Percentiles rank a stretch among this genome's conserved stretches.
Conservation (phyloP, 2,113 vertebrate genomes). For the Sardina pilchardus region DNA sequence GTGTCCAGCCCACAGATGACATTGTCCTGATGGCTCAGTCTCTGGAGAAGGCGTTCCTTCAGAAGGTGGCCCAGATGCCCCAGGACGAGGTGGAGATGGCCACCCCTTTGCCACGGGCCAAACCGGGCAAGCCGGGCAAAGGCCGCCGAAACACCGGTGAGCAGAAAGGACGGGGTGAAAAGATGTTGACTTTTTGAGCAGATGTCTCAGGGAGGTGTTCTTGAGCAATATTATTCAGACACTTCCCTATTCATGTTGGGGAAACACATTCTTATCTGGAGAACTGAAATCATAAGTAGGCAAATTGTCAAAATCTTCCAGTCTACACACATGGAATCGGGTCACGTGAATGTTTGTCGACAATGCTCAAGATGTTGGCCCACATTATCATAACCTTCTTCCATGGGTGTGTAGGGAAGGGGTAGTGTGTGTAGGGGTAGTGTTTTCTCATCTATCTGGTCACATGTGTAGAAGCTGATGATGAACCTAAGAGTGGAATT, state of each 20-base stretch:
- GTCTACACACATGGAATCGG: too few species aligned
- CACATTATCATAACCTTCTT: too few species aligned
- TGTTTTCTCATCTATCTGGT: background rate
- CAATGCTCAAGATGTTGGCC: too few species aligned
- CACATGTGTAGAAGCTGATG: background rate
- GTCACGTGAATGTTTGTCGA: too few species aligned
- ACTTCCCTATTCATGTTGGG: too few species aligned
- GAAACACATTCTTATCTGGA: too few species aligned
- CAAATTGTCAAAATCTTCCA: too few species aligned
- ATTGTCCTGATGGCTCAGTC: conserved; percentile 95
- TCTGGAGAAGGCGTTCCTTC: conserved; percentile 89
- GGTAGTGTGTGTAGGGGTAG: background rate
- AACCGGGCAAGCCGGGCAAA: conserved; percentile 78
- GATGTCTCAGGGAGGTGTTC: too few species aligned
- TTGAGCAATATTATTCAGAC: too few species aligned
- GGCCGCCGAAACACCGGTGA: conserved; percentile 70
- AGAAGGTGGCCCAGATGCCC: conserved; percentile 93
- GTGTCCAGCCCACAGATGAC: conserved; percentile 84
- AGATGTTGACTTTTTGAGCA: too few species aligned
- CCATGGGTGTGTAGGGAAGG: background rate
- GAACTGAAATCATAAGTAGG: too few species aligned
- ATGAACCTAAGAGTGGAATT: too few species aligned
- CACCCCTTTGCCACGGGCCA: conserved; percentile 77
- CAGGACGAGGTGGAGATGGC: conserved; percentile 85
- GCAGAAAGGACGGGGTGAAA: background rate